Base-by-base conservation (phyloP, 2,113 vertebrate species). In the Anolis carolinensis region DNA sequence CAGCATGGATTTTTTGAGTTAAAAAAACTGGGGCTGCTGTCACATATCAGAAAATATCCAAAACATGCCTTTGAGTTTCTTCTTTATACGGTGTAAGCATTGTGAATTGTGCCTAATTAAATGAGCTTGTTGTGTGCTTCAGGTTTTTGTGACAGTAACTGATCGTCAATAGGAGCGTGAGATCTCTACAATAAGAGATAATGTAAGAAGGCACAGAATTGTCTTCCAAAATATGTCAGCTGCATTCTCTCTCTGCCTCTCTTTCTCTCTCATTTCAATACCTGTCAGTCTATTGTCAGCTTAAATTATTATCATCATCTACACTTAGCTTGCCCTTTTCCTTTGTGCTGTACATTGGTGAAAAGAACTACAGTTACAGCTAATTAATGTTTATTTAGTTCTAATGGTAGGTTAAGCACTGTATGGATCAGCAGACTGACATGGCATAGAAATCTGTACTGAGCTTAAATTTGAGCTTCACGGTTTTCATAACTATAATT, bases 91-190 rank as follows among this genome's bases (percentile, higher is more conserved):
- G 20, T 81, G 63, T 25, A 67, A 23, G 39, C 27, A 44, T 89
- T 93, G 82, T 89, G 89, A 92, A 18, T 93, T 2, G 14, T 91
- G 88, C 88, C 89, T 90, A 92, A 92, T 87, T 86, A 84, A 76
- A 86, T 86, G 80, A 92, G 90, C 87, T 90, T 87, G 86, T 87
- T 87, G 85, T 86, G 70, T 86, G 83, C 86, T 85, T 9, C 83
- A 86, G 88, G 90, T 92, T 39, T 27, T 92, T 90, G 86, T 92
- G 91, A 92, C 89, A 92, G 91, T 93, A 94, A 92, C 85, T 92
- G 91, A 91, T 93, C 90, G 77, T 93, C 88, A 92, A 90, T 91
- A 91, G 89, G 87, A 93, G 91, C 88, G 89, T 93, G 92, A 92
- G 92, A 93, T 93, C 81, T 78, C 83, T 86, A 70, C 91, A 92